Percentiles rank a stretch among this genome's conserved stretches.
Conservation (phyloP, 2,113 vertebrate genomes). For the human (Homo sapiens) region DNA sequence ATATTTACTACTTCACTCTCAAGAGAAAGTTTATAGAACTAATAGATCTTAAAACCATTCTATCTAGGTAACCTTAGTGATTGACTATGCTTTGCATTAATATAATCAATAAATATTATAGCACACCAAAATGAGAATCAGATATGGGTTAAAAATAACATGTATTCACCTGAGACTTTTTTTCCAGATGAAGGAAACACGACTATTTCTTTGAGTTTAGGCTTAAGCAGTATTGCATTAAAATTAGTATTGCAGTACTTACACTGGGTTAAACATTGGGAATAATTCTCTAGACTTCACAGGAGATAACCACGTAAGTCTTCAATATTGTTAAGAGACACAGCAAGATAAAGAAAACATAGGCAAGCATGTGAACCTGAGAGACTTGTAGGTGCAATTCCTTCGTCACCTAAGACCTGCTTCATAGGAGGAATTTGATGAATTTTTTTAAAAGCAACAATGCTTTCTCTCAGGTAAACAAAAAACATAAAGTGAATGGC, state of each 20-base stretch:
- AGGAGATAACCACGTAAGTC: background rate
- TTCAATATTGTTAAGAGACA: background rate
- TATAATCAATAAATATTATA: background rate
- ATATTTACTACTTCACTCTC: background rate
- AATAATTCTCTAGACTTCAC: background rate
- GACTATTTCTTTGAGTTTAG: background rate
- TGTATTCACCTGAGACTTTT: background rate
- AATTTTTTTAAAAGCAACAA: background rate
- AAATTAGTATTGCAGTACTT: background rate
- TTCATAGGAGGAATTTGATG: background rate
- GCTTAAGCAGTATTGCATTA: background rate
- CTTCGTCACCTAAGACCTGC: background rate
- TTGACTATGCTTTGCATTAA: background rate
- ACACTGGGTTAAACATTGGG: background rate
- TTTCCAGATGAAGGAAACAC: background rate
- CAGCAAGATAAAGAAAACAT: background rate
- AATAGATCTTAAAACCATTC: background rate
- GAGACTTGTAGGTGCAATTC: background rate
- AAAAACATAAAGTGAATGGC: background rate
- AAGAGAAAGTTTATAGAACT: background rate
- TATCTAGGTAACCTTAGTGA: background rate
- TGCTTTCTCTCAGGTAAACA: background rate
- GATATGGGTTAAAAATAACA: background rate
- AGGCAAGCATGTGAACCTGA: too few species aligned
- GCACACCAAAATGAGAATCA: background rate